Conservation (phyloP, 1,140 invertebrate species). For the Rhizoglyphus robini region DNA sequence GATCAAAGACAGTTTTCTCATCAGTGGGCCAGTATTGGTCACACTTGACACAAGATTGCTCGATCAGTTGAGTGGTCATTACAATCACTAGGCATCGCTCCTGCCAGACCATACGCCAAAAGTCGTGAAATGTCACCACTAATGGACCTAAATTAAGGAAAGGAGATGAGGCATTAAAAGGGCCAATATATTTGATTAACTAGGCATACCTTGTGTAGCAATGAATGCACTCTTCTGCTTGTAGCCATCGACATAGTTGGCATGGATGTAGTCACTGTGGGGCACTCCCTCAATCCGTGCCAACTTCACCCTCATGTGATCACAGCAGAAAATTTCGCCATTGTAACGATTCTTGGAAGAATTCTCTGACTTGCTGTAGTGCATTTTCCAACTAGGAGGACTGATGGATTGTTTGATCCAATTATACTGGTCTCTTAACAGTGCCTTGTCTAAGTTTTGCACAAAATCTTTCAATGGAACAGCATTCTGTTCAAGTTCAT, state of each 20-base stretch:
- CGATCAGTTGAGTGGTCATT: constrained; percentile 75
- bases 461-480: too few relatives aligned
- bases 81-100: constrained; percentile 60
- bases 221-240: constrained; percentile 96
- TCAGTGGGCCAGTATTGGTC: constrained; percentile 82
- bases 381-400: constrained; percentile 3
- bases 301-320: constrained; percentile 78
- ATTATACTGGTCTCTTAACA: constrained; percentile 56
- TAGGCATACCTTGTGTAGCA: constrained; percentile 68
- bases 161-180: not conserved
- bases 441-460: too few relatives aligned
- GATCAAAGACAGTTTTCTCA: constrained; percentile 47
- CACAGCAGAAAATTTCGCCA: constrained; percentile 90
- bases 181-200: not conserved
- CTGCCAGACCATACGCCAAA: constrained; percentile 86
- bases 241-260: constrained; percentile 95
- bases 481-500: too few relatives aligned
- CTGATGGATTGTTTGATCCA: constrained; percentile 56
- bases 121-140: constrained; percentile 68
- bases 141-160: constrained; percentile 44
- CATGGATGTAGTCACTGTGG: constrained; percentile 86
- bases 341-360: constrained; percentile 81
- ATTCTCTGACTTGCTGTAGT: constrained; percentile 59
- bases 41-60: constrained; percentile 77
- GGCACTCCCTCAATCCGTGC: constrained; percentile 51